A percentile compares a stretch with the other conserved stretches of the same genome.
Conservation (phyloP, 2,888 invertebrate genomes). For the Lochmaea crataegi region DNA sequence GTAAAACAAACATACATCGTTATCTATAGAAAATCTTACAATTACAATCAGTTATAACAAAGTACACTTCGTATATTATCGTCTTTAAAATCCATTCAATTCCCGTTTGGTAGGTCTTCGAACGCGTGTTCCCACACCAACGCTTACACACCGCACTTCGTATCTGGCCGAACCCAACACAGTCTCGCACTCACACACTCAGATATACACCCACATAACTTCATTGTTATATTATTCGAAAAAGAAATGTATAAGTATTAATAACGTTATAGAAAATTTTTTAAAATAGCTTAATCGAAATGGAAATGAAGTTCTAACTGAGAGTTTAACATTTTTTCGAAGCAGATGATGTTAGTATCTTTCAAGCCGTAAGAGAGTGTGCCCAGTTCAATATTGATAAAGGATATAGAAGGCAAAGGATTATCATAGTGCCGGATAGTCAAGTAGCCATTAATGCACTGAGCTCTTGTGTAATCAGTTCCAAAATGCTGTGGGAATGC, state of each 20-base stretch:
- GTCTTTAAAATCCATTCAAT: slow-evolving; percentile 22
- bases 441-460: too few species aligned
- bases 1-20: background rate
- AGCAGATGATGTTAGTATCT: too few species aligned
- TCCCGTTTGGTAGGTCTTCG: slow-evolving; percentile 23
- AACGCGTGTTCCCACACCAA: slow-evolving; percentile 35
- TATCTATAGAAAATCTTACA: slow-evolving; percentile 13
- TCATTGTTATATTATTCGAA: slow-evolving; percentile 24
- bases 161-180: slow-evolving; percentile 16
- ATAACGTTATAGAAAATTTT: background rate
- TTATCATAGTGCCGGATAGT: too few species aligned
- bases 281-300: background rate
- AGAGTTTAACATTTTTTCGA: too few species aligned
- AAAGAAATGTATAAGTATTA: background rate
- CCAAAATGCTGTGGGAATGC: too few species aligned
- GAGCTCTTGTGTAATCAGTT: too few species aligned
- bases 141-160: slow-evolving; percentile 24
- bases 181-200: slow-evolving; percentile 14
- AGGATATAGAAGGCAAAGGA: too few species aligned
- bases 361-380: too few species aligned
- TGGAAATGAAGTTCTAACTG: background rate
- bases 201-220: slow-evolving; percentile 11
- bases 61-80: slow-evolving; percentile 25
- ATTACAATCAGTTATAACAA: slow-evolving; percentile 16
- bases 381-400: too few species aligned